These are phyloP conservation scores for Melitaea cinxia DNA, from an alignment of 1,140 invertebrate genomes.

Conservation along the genomic window DNA sequence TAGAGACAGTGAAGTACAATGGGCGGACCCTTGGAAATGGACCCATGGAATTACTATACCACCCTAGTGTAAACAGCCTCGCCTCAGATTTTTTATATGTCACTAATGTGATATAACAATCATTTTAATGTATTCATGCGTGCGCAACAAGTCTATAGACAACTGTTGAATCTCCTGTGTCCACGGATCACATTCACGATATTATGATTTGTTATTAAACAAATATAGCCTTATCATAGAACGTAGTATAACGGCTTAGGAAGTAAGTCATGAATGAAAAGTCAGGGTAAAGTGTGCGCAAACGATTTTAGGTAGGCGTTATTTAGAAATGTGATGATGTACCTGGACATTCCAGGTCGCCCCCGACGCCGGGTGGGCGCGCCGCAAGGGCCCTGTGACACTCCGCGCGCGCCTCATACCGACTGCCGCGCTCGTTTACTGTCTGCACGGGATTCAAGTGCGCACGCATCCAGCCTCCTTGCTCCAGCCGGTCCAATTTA, in stretches of 20 bases:
- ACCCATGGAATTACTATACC: no score
- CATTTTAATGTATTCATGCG: slow-evolving; percentile 65
- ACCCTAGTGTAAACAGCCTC: no score
- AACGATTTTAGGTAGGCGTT: background rate
- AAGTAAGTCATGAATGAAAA: background rate
- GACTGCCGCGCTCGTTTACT: slow-evolving; percentile 64
- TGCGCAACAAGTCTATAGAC: slow-evolving; percentile 75
- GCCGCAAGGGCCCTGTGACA: slow-evolving; percentile 82
- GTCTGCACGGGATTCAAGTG: slow-evolving; percentile 38
- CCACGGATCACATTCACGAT: slow-evolving; percentile 46
- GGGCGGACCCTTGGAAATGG: no score
- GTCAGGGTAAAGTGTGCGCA: slow-evolving; percentile 8
- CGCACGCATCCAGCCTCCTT: slow-evolving; percentile 73
- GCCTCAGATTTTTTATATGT: background rate
- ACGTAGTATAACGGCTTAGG: background rate
- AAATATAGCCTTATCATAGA: slow-evolving; percentile 20
- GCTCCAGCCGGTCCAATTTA: slow-evolving; percentile 66
- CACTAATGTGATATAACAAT: slow-evolving; percentile 46
- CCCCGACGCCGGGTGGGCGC: slow-evolving; percentile 86
- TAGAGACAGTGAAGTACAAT: no score
- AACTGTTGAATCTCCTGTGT: slow-evolving; percentile 70
- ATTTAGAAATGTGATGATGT: slow-evolving; percentile 24
- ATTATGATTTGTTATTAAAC: slow-evolving; percentile 40
- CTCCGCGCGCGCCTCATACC: slow-evolving; percentile 82
- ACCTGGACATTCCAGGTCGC: slow-evolving; percentile 88